Evolutionary conservation across 2,113 vertebrate genomes (phyloP).

Genomic region (Clarias magur): DNA sequence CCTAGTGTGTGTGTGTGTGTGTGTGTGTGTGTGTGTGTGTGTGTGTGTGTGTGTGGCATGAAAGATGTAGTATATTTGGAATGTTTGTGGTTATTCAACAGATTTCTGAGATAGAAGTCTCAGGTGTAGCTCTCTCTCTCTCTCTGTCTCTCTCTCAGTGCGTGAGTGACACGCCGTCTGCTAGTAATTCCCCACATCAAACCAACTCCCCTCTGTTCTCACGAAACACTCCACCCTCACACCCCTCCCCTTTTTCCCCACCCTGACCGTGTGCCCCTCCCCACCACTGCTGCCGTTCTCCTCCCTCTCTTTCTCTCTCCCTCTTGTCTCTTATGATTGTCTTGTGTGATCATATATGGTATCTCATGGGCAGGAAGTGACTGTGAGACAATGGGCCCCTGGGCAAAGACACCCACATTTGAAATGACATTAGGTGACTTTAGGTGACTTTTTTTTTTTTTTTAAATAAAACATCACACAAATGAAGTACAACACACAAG

Average conservation of each 20-base stretch:
- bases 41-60: background rate
- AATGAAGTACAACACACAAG: no score
- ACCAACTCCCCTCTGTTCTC: conserved; percentile 19
- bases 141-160: conserved; percentile 4
- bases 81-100: conserved; percentile 8
- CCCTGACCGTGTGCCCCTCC: background rate
- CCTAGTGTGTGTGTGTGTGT: background rate
- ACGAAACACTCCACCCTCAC: background rate
- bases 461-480: no score
- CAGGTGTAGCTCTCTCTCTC: background rate
- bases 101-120: conserved; percentile 8
- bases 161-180: conserved; percentile 7
- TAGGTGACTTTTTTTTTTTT: background rate
- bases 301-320: background rate
- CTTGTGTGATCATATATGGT: background rate
- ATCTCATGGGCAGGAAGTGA: background rate
- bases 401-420: background rate
- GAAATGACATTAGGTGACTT: background rate
- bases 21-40: conserved; percentile 2
- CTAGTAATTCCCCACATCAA: conserved; percentile 20
- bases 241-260: conserved; percentile 1
- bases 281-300: no score
- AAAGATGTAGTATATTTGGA: background rate
- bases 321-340: background rate
- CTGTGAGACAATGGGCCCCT: background rate